Percentiles rank a stretch among this genome's conserved stretches.
These are phyloP conservation scores for Florisuga fusca DNA, from an alignment of 2,797 vertebrate species.

Conservation along the genomic window DNA sequence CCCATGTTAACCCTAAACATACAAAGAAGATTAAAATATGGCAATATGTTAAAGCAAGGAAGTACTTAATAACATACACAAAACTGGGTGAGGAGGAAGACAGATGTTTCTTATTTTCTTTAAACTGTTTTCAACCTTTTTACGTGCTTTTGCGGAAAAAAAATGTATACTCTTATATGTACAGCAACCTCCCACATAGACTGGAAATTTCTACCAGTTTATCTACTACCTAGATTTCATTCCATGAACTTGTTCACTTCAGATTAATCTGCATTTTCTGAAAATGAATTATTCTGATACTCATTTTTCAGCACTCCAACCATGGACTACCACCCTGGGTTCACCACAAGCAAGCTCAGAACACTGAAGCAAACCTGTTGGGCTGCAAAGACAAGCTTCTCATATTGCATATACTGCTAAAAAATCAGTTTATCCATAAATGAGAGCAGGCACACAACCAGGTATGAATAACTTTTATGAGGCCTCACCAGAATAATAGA, in stretches of 20 bases:
- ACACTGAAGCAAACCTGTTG: not conserved
- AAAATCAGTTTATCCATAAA: not conserved
- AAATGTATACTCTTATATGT: not conserved
- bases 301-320: conserved; percentile 49
- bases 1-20: not conserved
- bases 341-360: not conserved
- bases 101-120: conserved; percentile 72
- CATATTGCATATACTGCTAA: not conserved
- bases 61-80: conserved; percentile 20
- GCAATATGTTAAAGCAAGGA: conserved; percentile 4
- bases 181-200: conserved; percentile 49
- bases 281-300: not conserved
- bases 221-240: conserved; percentile 25
- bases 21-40: not conserved
- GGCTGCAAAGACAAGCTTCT: not conserved
- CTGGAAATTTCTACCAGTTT: conserved; percentile 16
- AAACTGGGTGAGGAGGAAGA: conserved; percentile 34
- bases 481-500: not conserved
- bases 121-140: conserved; percentile 54
- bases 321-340: not conserved
- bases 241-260: not conserved
- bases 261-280: conserved; percentile 20
- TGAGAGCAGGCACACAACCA: not conserved
- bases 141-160: not conserved
- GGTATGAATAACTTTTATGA: not conserved